phyloP scores from a whole-genome alignment of 37 sponge, comb jelly and placozoan genomes.

The Chondrilla cf. caribensis region DNA sequence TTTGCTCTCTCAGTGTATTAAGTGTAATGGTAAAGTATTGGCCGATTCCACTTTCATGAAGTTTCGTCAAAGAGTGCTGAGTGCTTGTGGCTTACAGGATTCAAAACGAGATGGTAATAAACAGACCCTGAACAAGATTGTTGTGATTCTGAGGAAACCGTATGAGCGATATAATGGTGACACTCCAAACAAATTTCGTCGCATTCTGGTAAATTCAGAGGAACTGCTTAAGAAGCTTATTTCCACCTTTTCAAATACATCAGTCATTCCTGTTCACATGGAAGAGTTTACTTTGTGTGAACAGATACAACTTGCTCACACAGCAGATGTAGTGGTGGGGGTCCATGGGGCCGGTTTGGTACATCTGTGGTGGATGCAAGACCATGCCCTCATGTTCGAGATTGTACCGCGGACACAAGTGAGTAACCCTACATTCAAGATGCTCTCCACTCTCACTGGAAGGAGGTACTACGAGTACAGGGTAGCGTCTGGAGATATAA shows the following conservation, averaged over 20 bases:
- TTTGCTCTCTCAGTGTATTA: conserved; percentile 15
- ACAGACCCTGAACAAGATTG: background rate
- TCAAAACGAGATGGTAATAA: background rate
- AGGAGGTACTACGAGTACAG: conserved; percentile 26
- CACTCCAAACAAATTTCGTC: conserved; percentile 13
- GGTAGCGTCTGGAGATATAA: no score
- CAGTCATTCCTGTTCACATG: conserved; percentile 22
- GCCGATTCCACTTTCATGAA: conserved; percentile 10
- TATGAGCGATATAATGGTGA: conserved; percentile 44
- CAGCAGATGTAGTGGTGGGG: conserved; percentile 55
- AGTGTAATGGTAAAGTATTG: conserved; percentile 42
- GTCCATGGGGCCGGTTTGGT: conserved; percentile 80
- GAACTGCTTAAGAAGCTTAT: conserved; percentile 34
- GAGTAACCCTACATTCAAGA: conserved; percentile 54
- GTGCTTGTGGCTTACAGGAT: conserved; percentile 56
- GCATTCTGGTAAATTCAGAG: conserved; percentile 48
- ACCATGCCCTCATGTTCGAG: conserved; percentile 57
- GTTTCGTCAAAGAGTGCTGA: conserved; percentile 50
- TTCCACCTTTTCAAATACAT: conserved; percentile 19
- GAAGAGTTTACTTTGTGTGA: conserved; percentile 60
- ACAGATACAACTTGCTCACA: conserved; percentile 38
- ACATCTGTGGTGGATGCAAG: conserved; percentile 71
- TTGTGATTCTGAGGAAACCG: conserved; percentile 48
- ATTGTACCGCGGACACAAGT: conserved; percentile 39
- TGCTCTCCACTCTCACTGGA: conserved; percentile 51